Evolutionary conservation across 2,113 vertebrate genomes (phyloP).

Genomic region (Festucalex cinctus): DNA sequence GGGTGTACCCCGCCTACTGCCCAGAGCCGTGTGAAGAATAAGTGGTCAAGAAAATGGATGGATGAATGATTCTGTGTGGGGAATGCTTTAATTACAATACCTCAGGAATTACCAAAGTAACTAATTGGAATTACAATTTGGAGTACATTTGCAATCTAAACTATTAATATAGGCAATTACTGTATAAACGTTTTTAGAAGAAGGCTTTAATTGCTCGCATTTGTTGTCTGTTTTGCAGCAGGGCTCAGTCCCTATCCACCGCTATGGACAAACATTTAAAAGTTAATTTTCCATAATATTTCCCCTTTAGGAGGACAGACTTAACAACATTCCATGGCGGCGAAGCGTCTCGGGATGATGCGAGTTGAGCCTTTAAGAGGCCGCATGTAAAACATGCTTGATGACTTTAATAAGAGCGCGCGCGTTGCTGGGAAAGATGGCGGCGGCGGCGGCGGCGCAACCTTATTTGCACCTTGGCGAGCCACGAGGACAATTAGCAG

Average conservation of each 20-base stretch:
- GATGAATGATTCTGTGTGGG: no score
- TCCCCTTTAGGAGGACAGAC: not conserved
- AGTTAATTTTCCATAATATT: not conserved
- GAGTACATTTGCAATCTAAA: not conserved
- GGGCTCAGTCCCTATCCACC: not conserved
- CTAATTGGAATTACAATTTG: not conserved
- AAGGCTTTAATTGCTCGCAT: not conserved
- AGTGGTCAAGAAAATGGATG: no score
- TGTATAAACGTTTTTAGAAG: no score
- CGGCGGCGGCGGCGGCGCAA: not conserved
- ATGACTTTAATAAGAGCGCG: not conserved
- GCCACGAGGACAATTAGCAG: slow-evolving; percentile 24
- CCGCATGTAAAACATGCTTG: slow-evolving; percentile 1
- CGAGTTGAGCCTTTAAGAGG: not conserved
- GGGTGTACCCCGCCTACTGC: no score
- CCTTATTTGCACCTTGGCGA: slow-evolving; percentile 28
- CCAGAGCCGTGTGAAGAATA: no score
- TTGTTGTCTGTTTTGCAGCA: not conserved
- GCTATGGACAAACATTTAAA: not conserved
- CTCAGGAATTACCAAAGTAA: no score
- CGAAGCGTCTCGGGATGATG: not conserved
- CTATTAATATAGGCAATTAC: not conserved
- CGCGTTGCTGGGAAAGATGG: not conserved
- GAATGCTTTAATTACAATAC: no score
- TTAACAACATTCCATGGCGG: not conserved